Base-by-base conservation (phyloP, 1,140 invertebrate species). In the Magallana angulata region DNA sequence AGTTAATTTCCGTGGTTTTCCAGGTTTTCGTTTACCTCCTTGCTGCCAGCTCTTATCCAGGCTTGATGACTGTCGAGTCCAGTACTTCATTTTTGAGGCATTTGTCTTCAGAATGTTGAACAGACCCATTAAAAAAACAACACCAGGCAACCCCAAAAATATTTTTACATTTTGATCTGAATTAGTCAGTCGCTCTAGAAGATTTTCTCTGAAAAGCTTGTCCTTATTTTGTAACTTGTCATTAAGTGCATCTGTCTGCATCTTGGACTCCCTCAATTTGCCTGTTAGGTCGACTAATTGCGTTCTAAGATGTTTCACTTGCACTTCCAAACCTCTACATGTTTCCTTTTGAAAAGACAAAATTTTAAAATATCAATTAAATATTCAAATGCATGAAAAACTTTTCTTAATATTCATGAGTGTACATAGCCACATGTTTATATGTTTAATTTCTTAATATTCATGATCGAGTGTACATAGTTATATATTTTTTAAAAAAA, bases 181-280 rank as follows among this genome's bases (percentile, higher is more conserved):
- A 11, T 48, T 48, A 6, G 6, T 80, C 30, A 80, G n/a, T n/a
- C n/a, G n/a, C n/a, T n/a, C n/a, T n/a, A n/a, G n/a, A n/a, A n/a
- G 30, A 24, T 18, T 24, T 4, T 80, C 71, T 80, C 57, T 14
- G 48, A 48, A 64, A 60, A 30, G 59, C 84, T 16, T 81, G 82
- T 89, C 82, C 62, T 71, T 86, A 5, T 87, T 76, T 16, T 62
- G 14, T 62, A 62, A 62, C 60, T 62, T 12, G 18, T 62, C 18
- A 16, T 16, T 62, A 12, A 62, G 60, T 11, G 2, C 1, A 16
- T 9, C 18, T 12, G 14, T 62, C 18, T 62, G 14, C 11, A 16
- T n/a, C 18, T 12, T 62, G 18, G 18, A 62, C 24, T 24, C 24
- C 24, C 24, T 24, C 24, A 24, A 24, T 24, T 24, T 24, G 1